Evolutionary conservation across 2,797 vertebrate species (phyloP).

Genomic region (Erithacus rubecula): DNA sequence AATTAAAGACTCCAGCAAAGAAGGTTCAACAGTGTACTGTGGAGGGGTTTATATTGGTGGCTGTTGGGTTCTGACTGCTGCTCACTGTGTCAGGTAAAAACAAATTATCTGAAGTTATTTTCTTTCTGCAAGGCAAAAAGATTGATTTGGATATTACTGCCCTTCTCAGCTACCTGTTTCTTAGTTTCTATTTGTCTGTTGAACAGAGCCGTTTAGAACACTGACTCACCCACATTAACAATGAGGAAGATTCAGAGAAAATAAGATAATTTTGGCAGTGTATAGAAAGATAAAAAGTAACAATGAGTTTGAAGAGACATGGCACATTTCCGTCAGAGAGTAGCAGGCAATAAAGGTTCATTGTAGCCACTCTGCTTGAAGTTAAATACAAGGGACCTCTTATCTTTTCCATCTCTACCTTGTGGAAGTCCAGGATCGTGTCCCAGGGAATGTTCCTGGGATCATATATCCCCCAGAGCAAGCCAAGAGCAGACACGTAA

Average conservation of each 20-base stretch:
- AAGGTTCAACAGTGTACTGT: slow-evolving; percentile 74
- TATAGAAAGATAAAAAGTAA: neutral
- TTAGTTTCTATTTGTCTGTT: neutral
- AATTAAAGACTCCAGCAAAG: slow-evolving; percentile 68
- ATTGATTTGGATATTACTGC: neutral
- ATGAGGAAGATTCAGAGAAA: neutral
- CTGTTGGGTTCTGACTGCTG: slow-evolving; percentile 93
- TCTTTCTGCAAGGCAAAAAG: neutral
- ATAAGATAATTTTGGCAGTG: neutral
- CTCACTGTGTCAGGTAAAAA: slow-evolving; percentile 91
- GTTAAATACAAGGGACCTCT: neutral
- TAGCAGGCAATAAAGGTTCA: neutral
- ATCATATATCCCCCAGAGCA: neutral
- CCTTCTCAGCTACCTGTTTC: neutral
- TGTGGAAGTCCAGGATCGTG: neutral
- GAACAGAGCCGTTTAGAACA: neutral
- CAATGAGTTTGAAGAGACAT: neutral
- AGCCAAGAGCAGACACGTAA: neutral
- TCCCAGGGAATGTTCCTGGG: neutral
- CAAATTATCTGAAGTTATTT: neutral
- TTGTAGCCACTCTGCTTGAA: neutral
- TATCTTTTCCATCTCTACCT: neutral
- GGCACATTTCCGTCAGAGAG: neutral
- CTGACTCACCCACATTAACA: rapidly evolving
- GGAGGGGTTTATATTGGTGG: slow-evolving; percentile 91